Percentiles rank a stretch among this genome's conserved stretches.
Evolutionary conservation across 2,888 invertebrate species (phyloP).

Genomic region (Acrobasis repandana): DNA sequence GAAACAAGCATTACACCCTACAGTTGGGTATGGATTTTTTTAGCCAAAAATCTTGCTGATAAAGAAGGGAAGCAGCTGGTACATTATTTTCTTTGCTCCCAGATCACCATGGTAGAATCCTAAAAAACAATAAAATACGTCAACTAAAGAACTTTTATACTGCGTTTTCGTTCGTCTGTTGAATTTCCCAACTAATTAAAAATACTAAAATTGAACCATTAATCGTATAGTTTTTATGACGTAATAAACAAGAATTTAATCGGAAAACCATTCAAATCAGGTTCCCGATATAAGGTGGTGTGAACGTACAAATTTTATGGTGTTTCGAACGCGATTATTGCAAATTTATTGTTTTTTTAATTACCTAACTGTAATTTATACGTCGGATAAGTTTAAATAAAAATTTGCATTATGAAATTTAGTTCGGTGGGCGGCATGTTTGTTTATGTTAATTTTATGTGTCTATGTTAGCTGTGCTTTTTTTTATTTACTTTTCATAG

Average conservation of each 20-base stretch:
- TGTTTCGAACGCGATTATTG: constrained; percentile 2
- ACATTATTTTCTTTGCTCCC: too few species aligned
- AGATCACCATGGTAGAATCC: too few species aligned
- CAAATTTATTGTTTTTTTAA: constrained; percentile 5
- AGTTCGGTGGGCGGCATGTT: neutral
- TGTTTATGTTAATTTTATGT: neutral
- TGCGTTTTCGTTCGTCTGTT: too few species aligned
- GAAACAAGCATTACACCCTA: too few species aligned
- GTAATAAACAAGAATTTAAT: constrained; percentile 10
- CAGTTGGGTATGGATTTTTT: too few species aligned
- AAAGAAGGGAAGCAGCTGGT: too few species aligned
- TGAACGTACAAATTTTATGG: constrained; percentile 10
- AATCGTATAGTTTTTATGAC: constrained; percentile 3
- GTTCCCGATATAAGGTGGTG: constrained; percentile 1
- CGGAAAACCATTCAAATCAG: constrained; percentile 5
- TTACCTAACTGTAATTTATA: neutral
- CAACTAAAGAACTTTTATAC: too few species aligned
- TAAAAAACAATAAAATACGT: too few species aligned
- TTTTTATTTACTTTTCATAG: too few species aligned
- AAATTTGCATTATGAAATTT: neutral
- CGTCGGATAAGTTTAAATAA: neutral
- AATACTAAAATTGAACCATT: constrained; percentile 13
- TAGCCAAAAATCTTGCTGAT: too few species aligned
- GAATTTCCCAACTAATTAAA: constrained; percentile 8
- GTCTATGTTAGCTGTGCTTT: neutral